phyloP scores from a whole-genome alignment of 2,113 vertebrate genomes.

The Apeltes quadracus region DNA sequence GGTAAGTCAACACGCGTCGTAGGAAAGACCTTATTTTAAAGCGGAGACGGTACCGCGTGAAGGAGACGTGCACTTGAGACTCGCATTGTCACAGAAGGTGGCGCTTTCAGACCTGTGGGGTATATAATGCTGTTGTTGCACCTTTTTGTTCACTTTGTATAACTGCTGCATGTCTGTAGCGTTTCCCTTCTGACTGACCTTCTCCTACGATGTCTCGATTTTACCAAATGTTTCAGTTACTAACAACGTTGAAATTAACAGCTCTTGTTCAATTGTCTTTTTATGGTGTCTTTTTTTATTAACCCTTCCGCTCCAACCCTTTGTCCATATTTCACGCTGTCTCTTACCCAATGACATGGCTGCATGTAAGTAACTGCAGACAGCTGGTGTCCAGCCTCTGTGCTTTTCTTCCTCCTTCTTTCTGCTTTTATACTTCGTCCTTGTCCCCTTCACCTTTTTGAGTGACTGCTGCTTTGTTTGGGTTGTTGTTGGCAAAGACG shows the following conservation, averaged over 20 bases:
- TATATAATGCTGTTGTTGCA: background rate
- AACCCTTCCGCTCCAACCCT: constrained; percentile 81
- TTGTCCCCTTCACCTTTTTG: constrained; percentile 35
- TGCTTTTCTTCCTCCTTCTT: constrained; percentile 36
- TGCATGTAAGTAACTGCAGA: constrained; percentile 99
- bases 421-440: constrained; percentile 25
- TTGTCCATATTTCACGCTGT: constrained; percentile 99
- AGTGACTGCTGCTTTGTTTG: constrained; percentile 25
- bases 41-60: background rate
- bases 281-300: constrained; percentile 60
- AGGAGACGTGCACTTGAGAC: background rate
- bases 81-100: background rate
- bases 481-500: constrained; percentile 21
- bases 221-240: constrained; percentile 37
- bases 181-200: constrained; percentile 46
- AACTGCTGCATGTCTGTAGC: constrained; percentile 43
- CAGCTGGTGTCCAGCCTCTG: constrained; percentile 77
- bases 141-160: background rate
- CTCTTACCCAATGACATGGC: constrained; percentile 98
- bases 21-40: background rate
- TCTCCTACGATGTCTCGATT: constrained; percentile 29
- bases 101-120: background rate
- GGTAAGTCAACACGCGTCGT: constrained; percentile 75
- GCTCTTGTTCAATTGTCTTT: constrained; percentile 38
- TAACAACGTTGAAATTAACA: constrained; percentile 54